phyloP scores from a whole-genome alignment of 2,888 invertebrate species.

The Odontocolon sp. region DNA sequence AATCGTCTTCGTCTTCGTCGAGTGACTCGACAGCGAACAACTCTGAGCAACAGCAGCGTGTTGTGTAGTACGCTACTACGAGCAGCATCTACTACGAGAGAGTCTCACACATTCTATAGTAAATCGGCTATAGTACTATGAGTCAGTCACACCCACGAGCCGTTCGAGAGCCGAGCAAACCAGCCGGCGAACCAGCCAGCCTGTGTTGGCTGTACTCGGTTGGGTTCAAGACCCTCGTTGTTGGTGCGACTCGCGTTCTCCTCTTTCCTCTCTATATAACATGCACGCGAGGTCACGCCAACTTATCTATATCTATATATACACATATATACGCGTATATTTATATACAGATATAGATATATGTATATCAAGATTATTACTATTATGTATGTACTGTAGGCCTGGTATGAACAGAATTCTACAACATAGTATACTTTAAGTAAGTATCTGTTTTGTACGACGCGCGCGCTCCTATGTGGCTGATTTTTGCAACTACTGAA shows the following conservation, averaged over 20 bases:
- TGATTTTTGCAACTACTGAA: no score
- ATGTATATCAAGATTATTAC: background rate
- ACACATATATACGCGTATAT: conserved; percentile 17
- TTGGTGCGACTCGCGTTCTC: conserved; percentile 64
- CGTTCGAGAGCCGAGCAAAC: conserved; percentile 61
- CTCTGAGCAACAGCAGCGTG: conserved; percentile 15
- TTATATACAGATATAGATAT: background rate
- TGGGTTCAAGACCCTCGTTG: conserved; percentile 79
- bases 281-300: conserved; percentile 74
- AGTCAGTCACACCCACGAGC: conserved; percentile 80
- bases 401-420: no score
- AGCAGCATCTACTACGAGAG: conserved; percentile 54
- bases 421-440: no score
- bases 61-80: conserved; percentile 67
- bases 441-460: no score
- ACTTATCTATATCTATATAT: conserved; percentile 53
- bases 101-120: conserved; percentile 76
- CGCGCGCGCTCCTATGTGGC: no score
- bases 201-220: conserved; percentile 40
- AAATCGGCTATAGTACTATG: conserved; percentile 80
- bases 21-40: no score
- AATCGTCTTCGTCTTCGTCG: no score
- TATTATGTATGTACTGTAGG: no score
- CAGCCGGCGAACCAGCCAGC: conserved; percentile 10
- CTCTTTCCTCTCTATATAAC: conserved; percentile 38